Base-by-base conservation (phyloP, 2,888 invertebrate genomes). In the Agonopterix arenella region DNA sequence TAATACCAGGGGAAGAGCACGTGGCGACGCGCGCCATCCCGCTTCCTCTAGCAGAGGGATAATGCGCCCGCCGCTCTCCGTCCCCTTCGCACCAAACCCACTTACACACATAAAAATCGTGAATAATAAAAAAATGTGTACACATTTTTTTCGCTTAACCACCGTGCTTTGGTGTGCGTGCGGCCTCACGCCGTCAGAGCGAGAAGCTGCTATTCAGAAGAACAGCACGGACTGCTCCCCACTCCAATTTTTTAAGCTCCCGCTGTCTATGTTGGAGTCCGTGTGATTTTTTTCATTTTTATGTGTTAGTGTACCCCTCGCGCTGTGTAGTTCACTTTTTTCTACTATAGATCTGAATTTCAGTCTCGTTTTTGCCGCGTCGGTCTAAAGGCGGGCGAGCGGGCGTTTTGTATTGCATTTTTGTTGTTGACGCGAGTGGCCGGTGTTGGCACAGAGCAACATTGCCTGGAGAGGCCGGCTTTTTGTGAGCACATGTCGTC, bases 331-430 rank as follows among this genome's bases (percentile, higher is more conserved):
- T 89, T 88, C 83, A 84, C 89, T 90, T 90, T 90, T 28, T 90
- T 90, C 89, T 90, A 90, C 89, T 89, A 89, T 89, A 89, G 89
- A 89, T 89, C 88, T 86, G 88, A 88, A 86, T 77, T 88, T 89
- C 89, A 89, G 90, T 90, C 86, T 88, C 80, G 89, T 88, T 89
- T 89, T 89, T 89, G 89, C 89, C 89, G 89, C 86, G 89, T 84
- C 76, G 79, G 80, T 85, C 85, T 88, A 81, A 82, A 88, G 88
- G 85, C 86, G 88, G 82, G 76, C 80, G 82, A 81, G 69, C 81
- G 81, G 72, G 77, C 71, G 73, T 81, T 83, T 83, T 83, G 70
- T 84, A 80, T 76, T 78, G 83, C 80, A 84, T 81, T 82, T 77
- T 80, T 81, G 79, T 80, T 66, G 64, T 65, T 58, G 77, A 76